Base-by-base conservation (phyloP, 2,888 invertebrate genomes). In the Schizaphis graminum region DNA sequence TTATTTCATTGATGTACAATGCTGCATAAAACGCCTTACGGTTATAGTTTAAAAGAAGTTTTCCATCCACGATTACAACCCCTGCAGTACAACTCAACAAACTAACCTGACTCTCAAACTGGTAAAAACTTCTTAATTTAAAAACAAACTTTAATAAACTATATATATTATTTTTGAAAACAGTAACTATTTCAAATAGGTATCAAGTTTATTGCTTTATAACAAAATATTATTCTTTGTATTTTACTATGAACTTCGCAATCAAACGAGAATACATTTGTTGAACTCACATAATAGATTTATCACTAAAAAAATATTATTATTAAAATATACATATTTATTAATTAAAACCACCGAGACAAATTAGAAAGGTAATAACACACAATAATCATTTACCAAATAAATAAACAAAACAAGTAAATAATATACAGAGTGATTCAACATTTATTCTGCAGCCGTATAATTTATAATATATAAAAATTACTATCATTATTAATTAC, bases 141-240 rank as follows among this genome's bases (percentile, higher is more conserved):
- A 77, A 77, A 77, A 35, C 21, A 35, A 21, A 77, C 77, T 41
- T 77, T 77, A 77, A 77, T 35, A 77, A 77, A 35, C 21, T 77
- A 35, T 77, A 77, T 35, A 77, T 77, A 77, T 35, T 77, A 35
- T 77, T 77, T 77, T 35, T 21, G 35, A 77, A 77, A 77, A 77
- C 77, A 77, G 21, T 11, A 77, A 77, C 21, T 77, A 35, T 77
- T 77, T 77, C 7, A 35, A 77, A 77, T 77, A 53, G 3, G 53
- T 53, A 77, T 77, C 77, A 77, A 35, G 35, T 77, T 35, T 21
- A 35, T 77, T 77, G 35, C 77, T 77, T 77, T 35, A 35, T 77
- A 77, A 77, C 35, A 77, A 77, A 77, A 77, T 77, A 77, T 77
- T 77, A 21, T 77, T 77, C 77, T 77, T 77, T 35, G 35, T 77